phyloP scores from a whole-genome alignment of 2,888 invertebrate species.

The Toxonevra muliebris region DNA sequence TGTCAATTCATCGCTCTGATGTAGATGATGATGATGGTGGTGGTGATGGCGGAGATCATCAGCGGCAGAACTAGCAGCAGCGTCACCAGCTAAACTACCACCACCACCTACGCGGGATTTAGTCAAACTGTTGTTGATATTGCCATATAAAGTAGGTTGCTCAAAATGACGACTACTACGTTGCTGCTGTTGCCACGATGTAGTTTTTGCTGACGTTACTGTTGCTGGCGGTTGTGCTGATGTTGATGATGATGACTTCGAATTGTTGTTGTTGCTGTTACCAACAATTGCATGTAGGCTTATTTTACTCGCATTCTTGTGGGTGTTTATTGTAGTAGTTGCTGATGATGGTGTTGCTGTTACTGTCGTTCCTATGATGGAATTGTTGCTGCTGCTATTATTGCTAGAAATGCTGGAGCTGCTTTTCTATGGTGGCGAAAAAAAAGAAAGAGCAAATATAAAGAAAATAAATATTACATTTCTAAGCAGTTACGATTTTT shows the following conservation, averaged over 20 bases:
- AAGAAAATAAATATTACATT: constrained; percentile 17
- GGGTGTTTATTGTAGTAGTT: constrained; percentile 52
- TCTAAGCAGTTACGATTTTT: background rate
- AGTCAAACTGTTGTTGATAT: constrained; percentile 45
- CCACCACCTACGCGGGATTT: constrained; percentile 55
- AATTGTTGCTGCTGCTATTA: constrained; percentile 56
- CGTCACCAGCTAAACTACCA: constrained; percentile 45
- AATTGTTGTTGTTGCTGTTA: constrained; percentile 34
- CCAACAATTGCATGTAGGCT: constrained; percentile 63
- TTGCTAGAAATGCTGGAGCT: constrained; percentile 60
- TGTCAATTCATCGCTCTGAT: constrained; percentile 44
- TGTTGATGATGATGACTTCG: constrained; percentile 39
- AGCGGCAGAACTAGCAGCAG: constrained; percentile 42
- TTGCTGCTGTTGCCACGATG: constrained; percentile 30
- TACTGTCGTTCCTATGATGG: constrained; percentile 39
- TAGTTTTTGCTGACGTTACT: constrained; percentile 31
- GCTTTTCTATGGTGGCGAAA: constrained; percentile 54
- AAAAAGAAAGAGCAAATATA: constrained; percentile 19
- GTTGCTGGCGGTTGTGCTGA: constrained; percentile 43
- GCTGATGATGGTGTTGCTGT: constrained; percentile 41
- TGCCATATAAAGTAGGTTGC: constrained; percentile 58
- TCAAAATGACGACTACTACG: constrained; percentile 52
- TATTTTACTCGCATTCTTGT: constrained; percentile 59
- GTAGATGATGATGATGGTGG: constrained; percentile 23
- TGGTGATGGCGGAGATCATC: constrained; percentile 34